phyloP scores from a whole-genome alignment of 2,797 vertebrate genomes.

The Orestias chungarensis region DNA sequence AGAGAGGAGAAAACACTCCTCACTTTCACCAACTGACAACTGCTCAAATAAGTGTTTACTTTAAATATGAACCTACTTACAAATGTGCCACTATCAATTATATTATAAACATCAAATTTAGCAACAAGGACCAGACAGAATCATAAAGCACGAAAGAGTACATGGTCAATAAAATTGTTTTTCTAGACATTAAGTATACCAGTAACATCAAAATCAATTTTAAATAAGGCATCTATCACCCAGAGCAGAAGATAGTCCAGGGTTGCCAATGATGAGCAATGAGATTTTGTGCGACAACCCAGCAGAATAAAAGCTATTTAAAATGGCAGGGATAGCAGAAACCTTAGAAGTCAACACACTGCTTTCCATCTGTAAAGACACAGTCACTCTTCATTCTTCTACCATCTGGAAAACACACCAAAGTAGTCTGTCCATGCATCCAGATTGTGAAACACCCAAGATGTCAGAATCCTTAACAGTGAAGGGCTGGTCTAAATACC shows the following conservation, averaged over 20 bases:
- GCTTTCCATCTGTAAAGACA: background rate
- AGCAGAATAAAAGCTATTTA: background rate
- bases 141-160: background rate
- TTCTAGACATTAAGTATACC: background rate
- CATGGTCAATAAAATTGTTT: background rate
- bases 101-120: background rate
- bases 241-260: too few species aligned
- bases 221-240: too few species aligned
- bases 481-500: too few species aligned
- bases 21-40: conserved; percentile 14
- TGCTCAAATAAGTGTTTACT: background rate
- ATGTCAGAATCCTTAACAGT: too few species aligned
- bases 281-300: background rate
- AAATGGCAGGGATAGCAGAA: background rate
- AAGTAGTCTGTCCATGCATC: too few species aligned
- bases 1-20: conserved; percentile 6
- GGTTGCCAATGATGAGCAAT: background rate
- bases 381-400: too few species aligned
- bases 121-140: background rate
- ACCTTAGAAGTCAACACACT: background rate
- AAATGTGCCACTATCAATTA: background rate
- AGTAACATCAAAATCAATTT: background rate
- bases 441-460: too few species aligned
- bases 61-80: background rate
- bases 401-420: too few species aligned